Evolutionary conservation across 1,140 invertebrate species (phyloP).

Genomic region (Ruditapes philippinarum): DNA sequence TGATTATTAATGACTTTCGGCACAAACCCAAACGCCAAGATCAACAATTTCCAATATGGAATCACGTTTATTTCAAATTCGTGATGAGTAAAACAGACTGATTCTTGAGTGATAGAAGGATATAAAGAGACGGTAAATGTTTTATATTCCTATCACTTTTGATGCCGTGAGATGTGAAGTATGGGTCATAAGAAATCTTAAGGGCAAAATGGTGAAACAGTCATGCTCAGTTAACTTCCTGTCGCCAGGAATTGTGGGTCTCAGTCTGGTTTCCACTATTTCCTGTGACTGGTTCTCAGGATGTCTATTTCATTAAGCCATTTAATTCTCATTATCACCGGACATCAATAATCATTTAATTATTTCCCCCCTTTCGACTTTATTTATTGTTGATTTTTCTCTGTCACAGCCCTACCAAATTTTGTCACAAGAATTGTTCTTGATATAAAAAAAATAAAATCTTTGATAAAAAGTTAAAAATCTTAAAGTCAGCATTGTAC

Average conservation of each 20-base stretch:
- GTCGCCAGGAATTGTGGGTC: conserved; percentile 60
- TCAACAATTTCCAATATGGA: conserved; percentile 65
- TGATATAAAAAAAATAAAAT: too few relatives aligned
- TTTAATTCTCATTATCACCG: not conserved
- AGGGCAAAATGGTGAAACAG: conserved; percentile 62
- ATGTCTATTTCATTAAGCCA: not conserved
- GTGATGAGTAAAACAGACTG: conserved; percentile 48
- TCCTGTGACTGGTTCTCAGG: not conserved
- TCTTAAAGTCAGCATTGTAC: too few relatives aligned
- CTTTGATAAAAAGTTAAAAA: too few relatives aligned
- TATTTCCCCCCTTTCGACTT: too few relatives aligned
- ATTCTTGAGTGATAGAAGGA: conserved; percentile 58
- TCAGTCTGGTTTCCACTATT: not conserved
- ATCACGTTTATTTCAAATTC: conserved; percentile 59
- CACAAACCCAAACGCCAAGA: conserved; percentile 61
- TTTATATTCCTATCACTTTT: conserved; percentile 58
- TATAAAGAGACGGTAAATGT: conserved; percentile 65
- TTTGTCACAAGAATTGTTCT: too few relatives aligned
- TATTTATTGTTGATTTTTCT: too few relatives aligned
- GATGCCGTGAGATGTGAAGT: conserved; percentile 50
- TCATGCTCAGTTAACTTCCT: conserved; percentile 59
- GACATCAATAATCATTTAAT: not conserved
- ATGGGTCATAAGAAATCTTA: conserved; percentile 60
- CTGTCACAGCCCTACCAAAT: too few relatives aligned
- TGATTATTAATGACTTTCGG: conserved; percentile 65